Percentiles rank a stretch among this genome's conserved stretches.
Conservation (phyloP, 2,888 invertebrate species). For the Megaustenia siamemsis region DNA sequence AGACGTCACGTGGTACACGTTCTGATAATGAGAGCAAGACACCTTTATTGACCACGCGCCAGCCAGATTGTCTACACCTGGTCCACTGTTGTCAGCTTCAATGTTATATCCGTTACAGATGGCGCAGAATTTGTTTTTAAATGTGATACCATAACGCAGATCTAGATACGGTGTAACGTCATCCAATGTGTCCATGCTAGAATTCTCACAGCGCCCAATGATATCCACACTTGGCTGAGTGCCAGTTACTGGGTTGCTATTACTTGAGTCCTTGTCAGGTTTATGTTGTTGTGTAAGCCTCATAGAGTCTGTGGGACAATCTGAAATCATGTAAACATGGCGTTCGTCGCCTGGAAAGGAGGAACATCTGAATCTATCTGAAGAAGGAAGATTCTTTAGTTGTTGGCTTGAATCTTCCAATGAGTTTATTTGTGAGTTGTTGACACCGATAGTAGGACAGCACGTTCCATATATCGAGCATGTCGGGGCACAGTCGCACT, state of each 20-base stretch:
- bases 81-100: neutral
- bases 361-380: neutral
- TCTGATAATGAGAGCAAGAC: neutral
- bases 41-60: neutral
- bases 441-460: neutral
- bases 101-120: constrained; percentile 26
- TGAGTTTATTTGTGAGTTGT: neutral
- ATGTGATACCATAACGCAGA: constrained; percentile 16
- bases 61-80: neutral
- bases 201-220: neutral
- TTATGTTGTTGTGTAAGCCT: too few species aligned
- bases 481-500: constrained; percentile 27
- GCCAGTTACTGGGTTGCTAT: neutral
- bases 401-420: neutral
- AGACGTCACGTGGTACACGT: neutral
- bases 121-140: constrained; percentile 39
- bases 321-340: neutral
- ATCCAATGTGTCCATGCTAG: neutral
- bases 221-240: neutral
- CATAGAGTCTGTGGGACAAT: neutral
- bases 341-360: neutral
- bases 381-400: neutral
- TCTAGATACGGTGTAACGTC: constrained; percentile 17
- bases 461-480: constrained; percentile 17
- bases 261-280: neutral